Conservation (phyloP, 2,113 vertebrate species). For the Vombatus ursinus region DNA sequence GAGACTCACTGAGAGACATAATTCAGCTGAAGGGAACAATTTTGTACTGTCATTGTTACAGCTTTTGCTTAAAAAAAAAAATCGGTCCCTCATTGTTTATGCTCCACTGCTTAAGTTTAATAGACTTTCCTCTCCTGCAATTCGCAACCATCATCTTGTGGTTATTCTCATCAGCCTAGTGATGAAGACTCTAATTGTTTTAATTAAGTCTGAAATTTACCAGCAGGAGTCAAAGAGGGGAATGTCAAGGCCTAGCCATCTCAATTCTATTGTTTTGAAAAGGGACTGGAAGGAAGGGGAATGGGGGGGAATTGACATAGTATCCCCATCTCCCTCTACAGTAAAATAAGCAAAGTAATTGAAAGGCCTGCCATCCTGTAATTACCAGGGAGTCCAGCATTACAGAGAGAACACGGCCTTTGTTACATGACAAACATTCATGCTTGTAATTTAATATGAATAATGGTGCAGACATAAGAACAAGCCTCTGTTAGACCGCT, state of each 20-base stretch:
- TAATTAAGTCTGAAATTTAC: conserved; percentile 64
- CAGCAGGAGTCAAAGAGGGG: conserved; percentile 27
- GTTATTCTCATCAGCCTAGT: conserved; percentile 36
- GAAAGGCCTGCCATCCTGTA: conserved; percentile 72
- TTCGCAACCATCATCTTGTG: conserved; percentile 48
- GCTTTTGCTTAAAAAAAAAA: conserved; percentile 8
- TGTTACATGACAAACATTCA: conserved; percentile 73
- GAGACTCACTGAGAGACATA: neutral
- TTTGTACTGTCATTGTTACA: conserved; percentile 30
- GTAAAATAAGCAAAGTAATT: conserved; percentile 74
- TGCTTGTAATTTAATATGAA: conserved; percentile 76
- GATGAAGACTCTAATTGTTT: conserved; percentile 63
- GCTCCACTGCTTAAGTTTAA: conserved; percentile 47
- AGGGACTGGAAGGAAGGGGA: neutral
- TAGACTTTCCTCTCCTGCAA: conserved; percentile 27
- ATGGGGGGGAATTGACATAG: neutral
- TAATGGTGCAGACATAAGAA: conserved; percentile 74
- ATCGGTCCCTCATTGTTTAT: neutral
- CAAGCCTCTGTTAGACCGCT: conserved; percentile 77
- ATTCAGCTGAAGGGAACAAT: conserved; percentile 9
- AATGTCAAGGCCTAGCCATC: neutral
- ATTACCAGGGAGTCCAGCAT: conserved; percentile 61
- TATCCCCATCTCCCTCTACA: conserved; percentile 51
- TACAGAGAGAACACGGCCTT: conserved; percentile 59
- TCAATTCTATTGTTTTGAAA: neutral